Base-by-base conservation (phyloP, 2,797 vertebrate species). In the Periparus ater region DNA sequence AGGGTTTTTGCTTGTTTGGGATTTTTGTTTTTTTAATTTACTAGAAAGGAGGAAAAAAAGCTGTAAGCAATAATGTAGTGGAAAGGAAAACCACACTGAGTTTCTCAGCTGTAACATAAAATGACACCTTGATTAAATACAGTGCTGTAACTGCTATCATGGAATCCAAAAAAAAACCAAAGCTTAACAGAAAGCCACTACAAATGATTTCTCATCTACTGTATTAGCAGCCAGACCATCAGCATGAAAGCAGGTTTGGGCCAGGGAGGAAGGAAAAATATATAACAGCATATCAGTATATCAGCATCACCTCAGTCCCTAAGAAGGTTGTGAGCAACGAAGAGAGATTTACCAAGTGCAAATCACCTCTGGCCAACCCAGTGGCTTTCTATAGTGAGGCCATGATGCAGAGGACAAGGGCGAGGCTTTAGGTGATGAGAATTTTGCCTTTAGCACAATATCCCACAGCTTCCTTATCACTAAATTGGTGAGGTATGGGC, bases 401-500 rank as follows among this genome's bases (percentile, higher is more conserved):
- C 0, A 74, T 14, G 17, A 84, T 16, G 25, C 8, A 25, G 38
- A 65, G 21, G 19, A 34, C 62, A 65, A 86, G 34, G 38, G 2
- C 0, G 0, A 10, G 23, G 29, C 50, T 54, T 82, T 23, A 42
- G 17, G 34, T 18, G 22, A 48, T 1, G 1, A 3, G 6, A 7
- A 89, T 26, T 54, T 67, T 61, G 62, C 14, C 42, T 68, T 84
- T 19, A 75, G n/a, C 14, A 55, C 29, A 81, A 30, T 12, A 74
- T 40, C 60, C 22, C 58, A 58, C 38, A 51, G 58, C 7, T 18
- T 55, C 19, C 48, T 63, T 44, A 65, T 32, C 42, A 78, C 20
- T 67, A 32, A 78, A 60, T 2, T 23, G 11, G 26, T 50, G 36
- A 74, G 26, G 12, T 29, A 21, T 3, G 6, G 23, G n/a, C 25